Conservation (phyloP, 2,888 invertebrate genomes). For the Mechanitis mazaeus region DNA sequence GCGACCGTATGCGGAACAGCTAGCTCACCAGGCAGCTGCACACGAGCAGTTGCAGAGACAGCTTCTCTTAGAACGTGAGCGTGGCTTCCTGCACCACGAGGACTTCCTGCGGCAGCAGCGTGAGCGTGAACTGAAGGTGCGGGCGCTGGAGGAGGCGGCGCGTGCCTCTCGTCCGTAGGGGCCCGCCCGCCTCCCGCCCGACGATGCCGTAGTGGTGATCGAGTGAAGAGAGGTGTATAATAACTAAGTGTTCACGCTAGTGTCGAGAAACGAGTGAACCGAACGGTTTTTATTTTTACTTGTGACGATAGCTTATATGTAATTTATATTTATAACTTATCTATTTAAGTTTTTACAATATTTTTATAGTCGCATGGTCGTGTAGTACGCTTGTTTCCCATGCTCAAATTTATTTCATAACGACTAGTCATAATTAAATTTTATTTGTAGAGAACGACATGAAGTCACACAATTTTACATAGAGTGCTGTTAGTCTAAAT, state of each 20-base stretch:
- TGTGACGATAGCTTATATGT: conserved; percentile 53
- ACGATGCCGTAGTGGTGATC: conserved; percentile 39
- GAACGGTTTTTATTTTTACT: conserved; percentile 38
- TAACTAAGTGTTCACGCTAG: conserved; percentile 43
- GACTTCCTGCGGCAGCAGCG: conserved; percentile 84
- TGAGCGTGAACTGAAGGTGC: conserved; percentile 89
- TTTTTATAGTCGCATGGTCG: conserved; percentile 73
- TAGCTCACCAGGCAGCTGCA: conserved; percentile 86
- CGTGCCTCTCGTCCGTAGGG: conserved; percentile 76
- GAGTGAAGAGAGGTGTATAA: conserved; percentile 38
- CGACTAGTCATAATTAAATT: conserved; percentile 72
- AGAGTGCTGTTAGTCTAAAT: conserved; percentile 56
- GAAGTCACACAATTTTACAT: conserved; percentile 48
- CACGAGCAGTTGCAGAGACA: conserved; percentile 92
- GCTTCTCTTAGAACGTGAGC: conserved; percentile 88
- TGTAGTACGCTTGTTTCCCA: conserved; percentile 70
- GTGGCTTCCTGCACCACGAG: conserved; percentile 76
- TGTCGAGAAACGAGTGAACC: conserved; percentile 35
- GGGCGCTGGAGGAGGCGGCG: conserved; percentile 90
- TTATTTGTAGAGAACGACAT: conserved; percentile 53
- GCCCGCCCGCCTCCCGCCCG: conserved; percentile 35
- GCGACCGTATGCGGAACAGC: conserved; percentile 87
- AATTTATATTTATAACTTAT: conserved; percentile 67
- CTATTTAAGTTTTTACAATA: conserved; percentile 60
- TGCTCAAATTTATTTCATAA: conserved; percentile 74